Percentiles rank a stretch among this genome's conserved stretches.
Evolutionary conservation across 2,113 vertebrate species (phyloP).

Genomic region (Poecilia latipinna): DNA sequence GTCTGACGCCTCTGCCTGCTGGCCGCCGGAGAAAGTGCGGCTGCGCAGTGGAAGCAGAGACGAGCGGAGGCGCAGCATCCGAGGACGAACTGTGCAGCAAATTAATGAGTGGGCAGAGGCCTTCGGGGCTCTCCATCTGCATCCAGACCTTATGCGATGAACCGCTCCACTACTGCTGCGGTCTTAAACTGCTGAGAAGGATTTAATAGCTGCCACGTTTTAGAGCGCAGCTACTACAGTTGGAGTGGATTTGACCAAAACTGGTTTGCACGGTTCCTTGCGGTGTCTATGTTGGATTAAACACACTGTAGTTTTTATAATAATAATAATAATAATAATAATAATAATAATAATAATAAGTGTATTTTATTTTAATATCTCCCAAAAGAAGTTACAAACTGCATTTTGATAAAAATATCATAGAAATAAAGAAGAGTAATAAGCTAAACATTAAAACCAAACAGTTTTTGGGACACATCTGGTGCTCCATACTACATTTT

Average conservation of each 20-base stretch:
- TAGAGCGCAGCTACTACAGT: neutral
- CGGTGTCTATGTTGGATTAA: too few relatives aligned
- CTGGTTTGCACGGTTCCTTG: too few relatives aligned
- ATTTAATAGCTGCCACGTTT: conserved; percentile 2
- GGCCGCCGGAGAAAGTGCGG: conserved; percentile 63
- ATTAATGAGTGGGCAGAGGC: conserved; percentile 53
- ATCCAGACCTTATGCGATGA: conserved; percentile 9
- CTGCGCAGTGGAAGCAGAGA: conserved; percentile 63
- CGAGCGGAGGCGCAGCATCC: conserved; percentile 68
- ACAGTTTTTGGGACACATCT: too few relatives aligned
- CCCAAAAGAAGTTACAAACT: neutral
- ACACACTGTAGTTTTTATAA: too few relatives aligned
- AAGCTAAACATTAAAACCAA: too few relatives aligned
- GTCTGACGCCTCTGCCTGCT: conserved; percentile 32
- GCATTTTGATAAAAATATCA: too few relatives aligned
- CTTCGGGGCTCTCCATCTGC: conserved; percentile 43
- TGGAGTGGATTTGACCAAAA: neutral
- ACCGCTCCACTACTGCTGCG: neutral
- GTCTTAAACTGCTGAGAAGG: neutral
- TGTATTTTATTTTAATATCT: neutral
- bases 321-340: too few relatives aligned
- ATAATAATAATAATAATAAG: too few relatives aligned
- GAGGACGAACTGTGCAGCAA: conserved; percentile 46
- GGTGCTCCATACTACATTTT: too few relatives aligned
- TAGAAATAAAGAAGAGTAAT: too few relatives aligned